Evolutionary conservation across 1,140 invertebrate genomes (phyloP).

Genomic region (Drosophila nannoptera): DNA sequence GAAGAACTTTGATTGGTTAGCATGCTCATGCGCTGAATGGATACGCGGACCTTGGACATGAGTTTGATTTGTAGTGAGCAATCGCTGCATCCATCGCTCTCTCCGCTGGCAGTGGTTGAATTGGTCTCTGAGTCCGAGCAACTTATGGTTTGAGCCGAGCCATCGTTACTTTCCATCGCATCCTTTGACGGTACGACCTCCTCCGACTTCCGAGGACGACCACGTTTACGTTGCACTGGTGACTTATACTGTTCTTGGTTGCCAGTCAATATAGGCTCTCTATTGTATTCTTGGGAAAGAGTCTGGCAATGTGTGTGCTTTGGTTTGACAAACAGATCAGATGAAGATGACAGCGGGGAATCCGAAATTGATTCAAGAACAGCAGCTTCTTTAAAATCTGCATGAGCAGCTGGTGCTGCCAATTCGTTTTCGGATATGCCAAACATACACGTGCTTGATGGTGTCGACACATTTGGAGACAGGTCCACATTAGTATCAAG

Average conservation of each 20-base stretch:
- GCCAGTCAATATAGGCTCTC: neutral
- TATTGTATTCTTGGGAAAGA: slow-evolving; percentile 34
- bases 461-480: neutral
- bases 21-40: slow-evolving; percentile 51
- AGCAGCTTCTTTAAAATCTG: neutral
- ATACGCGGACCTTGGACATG: slow-evolving; percentile 55
- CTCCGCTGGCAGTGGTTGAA: slow-evolving; percentile 18
- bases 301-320: slow-evolving; percentile 30
- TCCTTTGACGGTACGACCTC: neutral
- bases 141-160: slow-evolving; percentile 1
- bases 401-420: slow-evolving; percentile 17
- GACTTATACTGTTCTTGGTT: neutral
- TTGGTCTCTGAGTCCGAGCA: slow-evolving; percentile 53
- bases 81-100: slow-evolving; percentile 8
- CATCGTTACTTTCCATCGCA: neutral
- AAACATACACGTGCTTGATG: slow-evolving; percentile 31
- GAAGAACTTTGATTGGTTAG: slow-evolving; percentile 12
- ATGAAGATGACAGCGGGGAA: neutral
- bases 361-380: neutral
- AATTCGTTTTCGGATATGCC: slow-evolving; percentile 36
- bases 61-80: slow-evolving; percentile 19
- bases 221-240: slow-evolving; percentile 29
- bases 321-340: slow-evolving; percentile 47
- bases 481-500: slow-evolving; percentile 54
- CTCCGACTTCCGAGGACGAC: slow-evolving; percentile 33